These are phyloP conservation scores for Petrophora chlorosata DNA, from an alignment of 2,888 invertebrate species.

Conservation along the genomic window DNA sequence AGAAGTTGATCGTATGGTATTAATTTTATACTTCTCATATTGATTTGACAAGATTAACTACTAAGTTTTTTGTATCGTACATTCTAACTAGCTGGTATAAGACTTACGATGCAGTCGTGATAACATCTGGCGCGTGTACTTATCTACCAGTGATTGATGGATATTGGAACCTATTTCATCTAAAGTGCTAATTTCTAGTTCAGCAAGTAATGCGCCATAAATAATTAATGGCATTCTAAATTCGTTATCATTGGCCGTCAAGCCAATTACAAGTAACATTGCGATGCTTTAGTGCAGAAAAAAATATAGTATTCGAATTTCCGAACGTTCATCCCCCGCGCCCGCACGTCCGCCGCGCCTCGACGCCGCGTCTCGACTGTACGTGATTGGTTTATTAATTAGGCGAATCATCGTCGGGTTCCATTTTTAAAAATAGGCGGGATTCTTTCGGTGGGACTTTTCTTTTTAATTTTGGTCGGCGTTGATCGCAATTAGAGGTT, in stretches of 20 bases:
- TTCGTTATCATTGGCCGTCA: constrained; percentile 71
- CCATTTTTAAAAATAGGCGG: constrained; percentile 83
- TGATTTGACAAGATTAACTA: constrained; percentile 60
- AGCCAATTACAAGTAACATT: constrained; percentile 80
- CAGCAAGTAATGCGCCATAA: constrained; percentile 51
- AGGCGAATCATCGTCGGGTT: constrained; percentile 80
- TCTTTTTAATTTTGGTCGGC: constrained; percentile 80
- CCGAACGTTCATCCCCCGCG: constrained; percentile 80
- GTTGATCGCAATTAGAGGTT: constrained; percentile 80
- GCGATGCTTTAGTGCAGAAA: constrained; percentile 77
- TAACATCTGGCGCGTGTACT: constrained; percentile 47
- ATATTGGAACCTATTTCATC: constrained; percentile 44
- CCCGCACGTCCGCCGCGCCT: constrained; percentile 82
- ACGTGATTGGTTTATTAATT: constrained; percentile 85
- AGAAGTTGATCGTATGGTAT: constrained; percentile 55
- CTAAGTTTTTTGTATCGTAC: constrained; percentile 48
- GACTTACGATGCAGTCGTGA: constrained; percentile 40
- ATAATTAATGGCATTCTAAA: constrained; percentile 69
- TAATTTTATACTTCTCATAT: constrained; percentile 59
- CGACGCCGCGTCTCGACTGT: constrained; percentile 82
- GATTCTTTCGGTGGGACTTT: constrained; percentile 80
- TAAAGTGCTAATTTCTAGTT: constrained; percentile 50
- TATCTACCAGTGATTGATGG: constrained; percentile 54
- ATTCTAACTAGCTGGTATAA: constrained; percentile 44
- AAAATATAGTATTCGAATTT: constrained; percentile 81